A percentile compares a stretch with the other conserved stretches of the same genome.
phyloP scores from a whole-genome alignment of 1,140 invertebrate species.

The Adelges cooleyi region DNA sequence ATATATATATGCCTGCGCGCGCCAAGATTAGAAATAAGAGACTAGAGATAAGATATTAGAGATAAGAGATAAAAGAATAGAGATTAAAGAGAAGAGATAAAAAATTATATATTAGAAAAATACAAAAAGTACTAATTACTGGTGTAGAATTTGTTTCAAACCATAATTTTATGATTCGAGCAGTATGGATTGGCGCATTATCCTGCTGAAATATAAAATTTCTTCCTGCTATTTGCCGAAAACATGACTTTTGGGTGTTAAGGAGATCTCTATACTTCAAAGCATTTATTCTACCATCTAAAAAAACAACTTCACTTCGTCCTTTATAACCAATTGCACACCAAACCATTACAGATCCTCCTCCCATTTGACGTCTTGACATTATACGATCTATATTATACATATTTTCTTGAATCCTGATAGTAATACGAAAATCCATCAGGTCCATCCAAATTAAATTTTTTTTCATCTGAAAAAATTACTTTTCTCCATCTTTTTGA shows the following conservation, averaged over 20 bases:
- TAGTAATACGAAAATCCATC: neutral
- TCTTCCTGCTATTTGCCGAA: neutral
- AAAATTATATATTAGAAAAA: too few relatives aligned
- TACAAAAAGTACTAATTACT: too few relatives aligned
- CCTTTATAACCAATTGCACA: constrained; percentile 10
- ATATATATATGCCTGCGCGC: too few relatives aligned
- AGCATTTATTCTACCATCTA: constrained; percentile 3
- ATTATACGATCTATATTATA: too few relatives aligned
- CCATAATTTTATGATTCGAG: constrained; percentile 7
- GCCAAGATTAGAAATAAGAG: too few relatives aligned
- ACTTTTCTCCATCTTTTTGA: too few relatives aligned
- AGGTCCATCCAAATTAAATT: too few relatives aligned
- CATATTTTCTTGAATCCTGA: neutral
- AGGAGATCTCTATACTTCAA: neutral
- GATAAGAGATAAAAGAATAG: too few relatives aligned
- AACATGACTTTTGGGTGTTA: neutral
- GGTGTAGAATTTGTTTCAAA: constrained; percentile 9
- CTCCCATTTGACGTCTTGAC: constrained; percentile 6
- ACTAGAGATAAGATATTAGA: too few relatives aligned
- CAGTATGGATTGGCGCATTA: neutral
- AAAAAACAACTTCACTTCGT: neutral
- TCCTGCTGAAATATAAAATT: neutral
- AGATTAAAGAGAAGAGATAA: too few relatives aligned
- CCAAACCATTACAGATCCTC: neutral
- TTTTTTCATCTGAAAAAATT: too few relatives aligned